Evolutionary conservation across 2,888 invertebrate genomes (phyloP).

Genomic region (Myopa tessellatipennis): DNA sequence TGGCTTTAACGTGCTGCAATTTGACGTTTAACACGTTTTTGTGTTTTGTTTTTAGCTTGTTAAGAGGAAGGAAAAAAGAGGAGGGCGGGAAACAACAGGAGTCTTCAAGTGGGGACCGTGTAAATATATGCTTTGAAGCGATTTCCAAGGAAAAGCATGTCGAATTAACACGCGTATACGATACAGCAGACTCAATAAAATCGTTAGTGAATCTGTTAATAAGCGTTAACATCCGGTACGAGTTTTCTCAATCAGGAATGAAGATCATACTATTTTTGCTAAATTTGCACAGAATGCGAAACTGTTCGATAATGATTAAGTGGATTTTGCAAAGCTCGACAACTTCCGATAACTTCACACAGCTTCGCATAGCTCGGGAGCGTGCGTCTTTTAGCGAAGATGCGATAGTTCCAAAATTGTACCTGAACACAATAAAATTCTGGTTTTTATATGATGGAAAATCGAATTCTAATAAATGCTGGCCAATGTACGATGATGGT

Average conservation of each 20-base stretch:
- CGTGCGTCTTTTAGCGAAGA: too few species aligned
- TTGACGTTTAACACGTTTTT: slow-evolving; percentile 57
- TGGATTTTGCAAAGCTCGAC: too few species aligned
- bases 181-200: not conserved
- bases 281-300: not conserved
- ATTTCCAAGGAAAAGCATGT: slow-evolving; percentile 59
- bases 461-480: too few species aligned
- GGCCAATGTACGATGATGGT: not conserved
- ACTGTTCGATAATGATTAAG: not conserved
- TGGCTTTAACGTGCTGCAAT: slow-evolving; percentile 65
- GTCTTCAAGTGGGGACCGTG: slow-evolving; percentile 12
- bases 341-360: too few species aligned
- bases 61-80: slow-evolving; percentile 32
- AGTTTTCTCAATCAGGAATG: not conserved
- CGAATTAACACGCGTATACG: slow-evolving; percentile 60
- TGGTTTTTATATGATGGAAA: too few species aligned
- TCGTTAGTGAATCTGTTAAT: slow-evolving; percentile 9
- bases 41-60: slow-evolving; percentile 56
- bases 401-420: too few species aligned
- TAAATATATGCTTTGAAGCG: slow-evolving; percentile 35
- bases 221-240: not conserved
- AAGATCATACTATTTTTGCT: not conserved
- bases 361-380: too few species aligned
- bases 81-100: slow-evolving; percentile 25
- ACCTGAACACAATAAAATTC: too few species aligned